Percentiles rank a stretch among this genome's conserved stretches.
These are phyloP conservation scores for Epirrita christyi DNA, from an alignment of 2,888 invertebrate genomes.

Conservation along the genomic window DNA sequence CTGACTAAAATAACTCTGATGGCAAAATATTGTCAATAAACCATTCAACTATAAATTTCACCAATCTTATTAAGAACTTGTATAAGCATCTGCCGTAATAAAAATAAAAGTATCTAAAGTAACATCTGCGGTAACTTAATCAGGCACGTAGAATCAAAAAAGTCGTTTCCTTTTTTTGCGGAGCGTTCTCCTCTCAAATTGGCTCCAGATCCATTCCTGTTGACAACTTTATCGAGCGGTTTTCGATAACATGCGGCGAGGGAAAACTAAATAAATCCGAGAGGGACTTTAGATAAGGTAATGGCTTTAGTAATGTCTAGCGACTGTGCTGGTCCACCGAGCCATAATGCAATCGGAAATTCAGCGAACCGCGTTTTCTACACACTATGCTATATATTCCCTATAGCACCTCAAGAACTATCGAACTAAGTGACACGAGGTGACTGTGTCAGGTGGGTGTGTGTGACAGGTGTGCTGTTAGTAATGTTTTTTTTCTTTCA, in stretches of 20 bases:
- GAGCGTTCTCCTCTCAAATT: conserved; percentile 76
- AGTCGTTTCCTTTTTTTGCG: conserved; percentile 71
- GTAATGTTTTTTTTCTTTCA: no score
- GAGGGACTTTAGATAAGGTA: conserved; percentile 85
- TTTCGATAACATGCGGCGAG: conserved; percentile 84
- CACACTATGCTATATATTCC: conserved; percentile 38
- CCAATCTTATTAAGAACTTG: conserved; percentile 29
- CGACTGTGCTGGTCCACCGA: conserved; percentile 60
- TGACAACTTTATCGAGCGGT: conserved; percentile 84
- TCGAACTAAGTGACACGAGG: not conserved
- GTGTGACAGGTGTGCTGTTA: no score
- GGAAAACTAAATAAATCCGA: conserved; percentile 85
- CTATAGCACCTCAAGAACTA: not conserved
- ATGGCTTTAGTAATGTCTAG: conserved; percentile 82
- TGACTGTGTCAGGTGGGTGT: no score
- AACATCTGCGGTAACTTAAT: conserved; percentile 51
- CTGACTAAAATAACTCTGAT: no score
- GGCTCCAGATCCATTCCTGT: conserved; percentile 82
- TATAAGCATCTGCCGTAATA: conserved; percentile 35
- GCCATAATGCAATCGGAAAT: conserved; percentile 81
- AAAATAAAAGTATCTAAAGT: conserved; percentile 43
- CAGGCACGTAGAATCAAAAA: conserved; percentile 60
- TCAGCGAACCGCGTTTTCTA: conserved; percentile 62
- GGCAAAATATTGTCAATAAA: not conserved
- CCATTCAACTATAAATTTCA: conserved; percentile 15